Conservation (phyloP, 2,113 vertebrate species). For the Megalops atlanticus region DNA sequence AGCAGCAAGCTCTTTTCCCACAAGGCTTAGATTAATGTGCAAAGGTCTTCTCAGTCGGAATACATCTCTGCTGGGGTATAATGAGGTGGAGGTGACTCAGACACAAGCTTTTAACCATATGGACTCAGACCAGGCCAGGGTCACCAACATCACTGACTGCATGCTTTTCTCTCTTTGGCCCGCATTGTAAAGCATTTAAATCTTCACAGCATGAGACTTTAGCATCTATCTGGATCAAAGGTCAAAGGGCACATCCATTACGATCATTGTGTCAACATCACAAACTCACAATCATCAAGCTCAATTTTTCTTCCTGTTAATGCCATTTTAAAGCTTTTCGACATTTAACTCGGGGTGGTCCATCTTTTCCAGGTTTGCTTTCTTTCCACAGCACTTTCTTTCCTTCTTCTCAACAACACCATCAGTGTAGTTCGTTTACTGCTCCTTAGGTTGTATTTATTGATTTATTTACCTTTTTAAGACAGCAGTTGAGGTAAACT, state of each 20-base stretch:
- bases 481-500: too few relatives aligned
- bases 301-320: neutral
- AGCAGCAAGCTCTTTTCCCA: neutral
- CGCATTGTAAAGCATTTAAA: conserved; percentile 49
- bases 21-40: conserved; percentile 1
- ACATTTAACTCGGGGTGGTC: neutral
- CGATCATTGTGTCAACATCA: conserved; percentile 28
- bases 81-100: conserved; percentile 20
- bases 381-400: too few relatives aligned
- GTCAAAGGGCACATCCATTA: conserved; percentile 53
- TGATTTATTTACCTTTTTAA: too few relatives aligned
- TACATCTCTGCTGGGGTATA: conserved; percentile 32
- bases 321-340: neutral
- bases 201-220: conserved; percentile 37
- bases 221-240: conserved; percentile 49
- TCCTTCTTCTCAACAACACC: too few relatives aligned
- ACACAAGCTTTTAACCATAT: conserved; percentile 36
- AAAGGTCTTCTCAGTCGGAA: conserved; percentile 36
- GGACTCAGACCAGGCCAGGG: conserved; percentile 43
- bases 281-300: conserved; percentile 35
- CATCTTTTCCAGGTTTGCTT: too few relatives aligned
- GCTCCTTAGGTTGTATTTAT: too few relatives aligned
- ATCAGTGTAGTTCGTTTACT: too few relatives aligned
- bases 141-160: conserved; percentile 43
- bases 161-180: conserved; percentile 44